These are phyloP conservation scores for Dicrostonyx torquatus DNA, from an alignment of 2,797 vertebrate genomes.

Conservation along the genomic window DNA sequence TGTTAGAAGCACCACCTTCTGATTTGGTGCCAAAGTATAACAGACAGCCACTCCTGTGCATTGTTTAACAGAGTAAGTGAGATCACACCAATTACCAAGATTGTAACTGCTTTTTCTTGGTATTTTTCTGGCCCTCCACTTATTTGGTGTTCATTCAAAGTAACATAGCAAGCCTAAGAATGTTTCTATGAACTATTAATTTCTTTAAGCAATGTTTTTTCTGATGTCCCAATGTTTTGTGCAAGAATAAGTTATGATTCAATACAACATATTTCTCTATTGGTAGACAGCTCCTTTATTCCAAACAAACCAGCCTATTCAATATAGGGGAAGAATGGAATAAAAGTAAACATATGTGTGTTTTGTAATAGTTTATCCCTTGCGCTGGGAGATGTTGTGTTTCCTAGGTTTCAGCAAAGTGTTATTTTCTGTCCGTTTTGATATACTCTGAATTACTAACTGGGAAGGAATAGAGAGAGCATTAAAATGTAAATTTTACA, in stretches of 20 bases:
- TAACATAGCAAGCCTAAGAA: background rate
- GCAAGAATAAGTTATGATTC: conserved; percentile 7
- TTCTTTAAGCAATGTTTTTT: conserved; percentile 4
- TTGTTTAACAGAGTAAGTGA: conserved; percentile 67
- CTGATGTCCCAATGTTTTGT: background rate
- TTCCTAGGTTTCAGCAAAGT: background rate
- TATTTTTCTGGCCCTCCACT: background rate
- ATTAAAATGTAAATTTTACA: background rate
- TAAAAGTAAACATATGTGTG: background rate
- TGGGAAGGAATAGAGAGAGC: background rate
- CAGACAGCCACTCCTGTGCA: background rate
- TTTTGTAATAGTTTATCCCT: background rate
- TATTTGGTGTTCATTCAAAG: conserved; percentile 30
- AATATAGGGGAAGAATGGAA: background rate
- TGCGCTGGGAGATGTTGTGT: background rate
- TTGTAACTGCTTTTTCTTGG: conserved; percentile 63
- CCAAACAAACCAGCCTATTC: background rate
- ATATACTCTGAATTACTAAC: background rate
- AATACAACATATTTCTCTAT: background rate
- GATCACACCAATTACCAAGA: conserved; percentile 78
- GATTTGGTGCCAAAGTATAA: conserved; percentile 60
- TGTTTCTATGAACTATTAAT: conserved; percentile 43
- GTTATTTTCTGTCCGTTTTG: background rate
- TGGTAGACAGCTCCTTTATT: background rate
- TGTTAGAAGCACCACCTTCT: conserved; percentile 65